Conservation (phyloP, 2,888 invertebrate species). For the Aelia acuminata region DNA sequence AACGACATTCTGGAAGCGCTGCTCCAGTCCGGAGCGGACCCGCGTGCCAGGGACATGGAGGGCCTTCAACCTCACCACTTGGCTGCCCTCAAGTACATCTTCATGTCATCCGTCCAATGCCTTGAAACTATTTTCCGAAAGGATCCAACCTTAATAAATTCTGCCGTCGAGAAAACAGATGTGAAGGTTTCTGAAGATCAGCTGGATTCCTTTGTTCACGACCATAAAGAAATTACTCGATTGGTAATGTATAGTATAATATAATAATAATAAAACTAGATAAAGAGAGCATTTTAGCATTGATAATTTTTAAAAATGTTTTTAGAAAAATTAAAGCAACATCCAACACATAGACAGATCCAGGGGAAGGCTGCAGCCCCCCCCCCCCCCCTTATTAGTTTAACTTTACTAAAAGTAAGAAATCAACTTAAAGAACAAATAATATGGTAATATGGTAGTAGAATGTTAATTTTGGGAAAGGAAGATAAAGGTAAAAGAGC, state of each 20-base stretch:
- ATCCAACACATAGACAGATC: too few species aligned
- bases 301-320: too few species aligned
- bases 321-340: too few species aligned
- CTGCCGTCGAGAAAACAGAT: neutral
- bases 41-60: neutral
- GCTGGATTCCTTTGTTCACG: constrained; percentile 24
- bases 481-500: too few species aligned
- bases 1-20: neutral
- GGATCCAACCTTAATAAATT: neutral
- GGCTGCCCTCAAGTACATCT: neutral
- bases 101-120: neutral
- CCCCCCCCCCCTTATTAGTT: too few species aligned
- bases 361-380: too few species aligned
- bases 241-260: neutral
- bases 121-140: neutral
- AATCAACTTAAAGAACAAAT: too few species aligned
- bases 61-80: neutral
- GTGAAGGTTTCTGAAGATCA: neutral
- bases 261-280: too few species aligned
- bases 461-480: too few species aligned
- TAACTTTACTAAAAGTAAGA: too few species aligned
- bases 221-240: neutral
- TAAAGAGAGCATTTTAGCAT: too few species aligned
- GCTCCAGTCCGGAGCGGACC: neutral
- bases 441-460: too few species aligned